These are phyloP conservation scores for Poecilobothrus nobilitatus DNA, from an alignment of 2,888 invertebrate species.

Conservation along the genomic window DNA sequence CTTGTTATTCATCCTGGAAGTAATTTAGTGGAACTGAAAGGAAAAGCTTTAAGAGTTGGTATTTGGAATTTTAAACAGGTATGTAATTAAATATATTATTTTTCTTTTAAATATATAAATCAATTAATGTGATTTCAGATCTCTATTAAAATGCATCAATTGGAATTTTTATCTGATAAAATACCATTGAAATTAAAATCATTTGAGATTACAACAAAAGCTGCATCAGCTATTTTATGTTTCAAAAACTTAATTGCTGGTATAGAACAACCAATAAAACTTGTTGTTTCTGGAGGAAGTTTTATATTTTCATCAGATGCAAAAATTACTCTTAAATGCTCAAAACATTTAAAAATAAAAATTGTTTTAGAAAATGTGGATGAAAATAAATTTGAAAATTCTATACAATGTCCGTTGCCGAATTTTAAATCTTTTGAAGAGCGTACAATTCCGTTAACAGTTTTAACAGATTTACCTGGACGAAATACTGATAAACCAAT, in stretches of 20 bases:
- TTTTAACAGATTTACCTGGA: slow-evolving; percentile 67
- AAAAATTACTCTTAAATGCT: slow-evolving; percentile 38
- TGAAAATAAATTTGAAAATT: slow-evolving; percentile 31
- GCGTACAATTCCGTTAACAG: slow-evolving; percentile 52
- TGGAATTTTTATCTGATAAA: slow-evolving; percentile 63
- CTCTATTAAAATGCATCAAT: slow-evolving; percentile 46
- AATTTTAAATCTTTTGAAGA: slow-evolving; percentile 59
- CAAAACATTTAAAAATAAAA: slow-evolving; percentile 39
- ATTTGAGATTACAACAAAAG: slow-evolving; percentile 46
- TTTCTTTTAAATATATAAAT: neutral
- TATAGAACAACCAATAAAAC: slow-evolving; percentile 64
- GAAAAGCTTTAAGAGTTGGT: slow-evolving; percentile 56
- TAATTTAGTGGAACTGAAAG: slow-evolving; percentile 55
- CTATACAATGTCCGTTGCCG: slow-evolving; percentile 49
- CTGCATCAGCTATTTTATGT: slow-evolving; percentile 48
- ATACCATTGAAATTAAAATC: slow-evolving; percentile 42
- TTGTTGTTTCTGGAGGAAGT: slow-evolving; percentile 72
- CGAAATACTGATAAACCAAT: slow-evolving; percentile 60
- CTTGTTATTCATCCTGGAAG: slow-evolving; percentile 54
- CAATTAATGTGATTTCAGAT: slow-evolving; percentile 25
- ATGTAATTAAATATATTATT: neutral
- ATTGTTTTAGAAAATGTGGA: slow-evolving; percentile 18
- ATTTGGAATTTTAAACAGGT: slow-evolving; percentile 64
- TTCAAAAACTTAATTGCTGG: slow-evolving; percentile 71
- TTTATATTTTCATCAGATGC: slow-evolving; percentile 59